A percentile compares a stretch with the other conserved stretches of the same genome.
phyloP scores from a whole-genome alignment of 2,797 vertebrate genomes.

The Eremophila alpestris region DNA sequence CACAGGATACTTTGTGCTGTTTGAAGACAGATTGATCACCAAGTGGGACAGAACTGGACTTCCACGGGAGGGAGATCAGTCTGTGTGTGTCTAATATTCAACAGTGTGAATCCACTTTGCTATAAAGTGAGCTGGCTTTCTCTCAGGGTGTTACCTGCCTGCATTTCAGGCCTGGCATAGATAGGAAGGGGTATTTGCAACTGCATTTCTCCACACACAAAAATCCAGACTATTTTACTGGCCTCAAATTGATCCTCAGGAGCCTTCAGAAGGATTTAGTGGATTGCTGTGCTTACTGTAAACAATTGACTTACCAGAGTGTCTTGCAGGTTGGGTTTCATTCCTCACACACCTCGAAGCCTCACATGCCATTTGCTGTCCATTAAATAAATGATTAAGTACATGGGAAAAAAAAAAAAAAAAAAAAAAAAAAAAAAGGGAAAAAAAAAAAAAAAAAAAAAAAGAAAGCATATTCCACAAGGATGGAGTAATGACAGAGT shows the following conservation, averaged over 20 bases:
- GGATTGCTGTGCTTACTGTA: not conserved
- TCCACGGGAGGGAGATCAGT: not conserved
- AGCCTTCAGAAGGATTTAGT: not conserved
- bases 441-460: no score
- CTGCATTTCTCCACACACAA: not conserved
- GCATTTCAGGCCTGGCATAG: not conserved
- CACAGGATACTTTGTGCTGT: not conserved
- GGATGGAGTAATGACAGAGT: not conserved
- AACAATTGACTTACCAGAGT: not conserved
- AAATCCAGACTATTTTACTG: not conserved
- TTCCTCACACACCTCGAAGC: slow-evolving; percentile 13
- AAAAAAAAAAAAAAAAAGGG: no score
- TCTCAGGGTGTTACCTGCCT: not conserved
- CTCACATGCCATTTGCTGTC: not conserved
- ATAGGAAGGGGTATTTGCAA: not conserved
- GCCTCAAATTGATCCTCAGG: not conserved
- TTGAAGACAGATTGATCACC: not conserved
- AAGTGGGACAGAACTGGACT: not conserved
- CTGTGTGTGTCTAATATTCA: not conserved
- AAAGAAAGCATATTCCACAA: not conserved
- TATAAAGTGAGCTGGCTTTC: not conserved
- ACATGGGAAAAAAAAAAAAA: no score
- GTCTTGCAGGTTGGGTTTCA: not conserved
- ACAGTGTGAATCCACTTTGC: not conserved
- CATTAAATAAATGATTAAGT: not conserved